Evolutionary conservation across 2,113 vertebrate species (phyloP).

Genomic region (Plectropomus leopardus): DNA sequence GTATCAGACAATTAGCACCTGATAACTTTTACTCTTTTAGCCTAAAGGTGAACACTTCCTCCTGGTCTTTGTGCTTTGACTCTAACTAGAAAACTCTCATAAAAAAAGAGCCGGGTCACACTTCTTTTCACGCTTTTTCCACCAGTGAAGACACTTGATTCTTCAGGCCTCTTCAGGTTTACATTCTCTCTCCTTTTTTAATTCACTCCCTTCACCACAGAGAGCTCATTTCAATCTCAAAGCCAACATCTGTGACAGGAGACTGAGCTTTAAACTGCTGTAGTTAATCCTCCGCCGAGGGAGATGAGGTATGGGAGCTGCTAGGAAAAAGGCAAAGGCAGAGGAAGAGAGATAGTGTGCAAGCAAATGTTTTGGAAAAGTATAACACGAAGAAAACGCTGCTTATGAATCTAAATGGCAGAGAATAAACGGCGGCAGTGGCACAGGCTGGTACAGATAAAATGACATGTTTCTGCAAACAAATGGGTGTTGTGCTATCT

Average conservation of each 20-base stretch:
- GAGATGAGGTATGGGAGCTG: background rate
- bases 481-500: background rate
- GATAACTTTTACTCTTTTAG: no score
- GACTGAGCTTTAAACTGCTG: background rate
- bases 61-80: no score
- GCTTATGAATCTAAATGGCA: background rate
- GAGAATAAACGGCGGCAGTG: background rate
- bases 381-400: background rate
- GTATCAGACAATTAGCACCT: no score
- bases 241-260: background rate
- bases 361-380: background rate
- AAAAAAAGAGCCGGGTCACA: no score
- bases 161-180: background rate
- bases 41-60: no score
- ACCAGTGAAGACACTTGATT: background rate
- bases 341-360: background rate
- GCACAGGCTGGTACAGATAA: background rate
- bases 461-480: background rate
- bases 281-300: background rate
- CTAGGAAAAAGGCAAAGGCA: background rate
- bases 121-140: background rate
- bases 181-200: background rate
- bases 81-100: no score
- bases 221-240: background rate
- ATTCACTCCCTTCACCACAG: background rate